Evolutionary conservation across 2,888 invertebrate genomes (phyloP).

Genomic region (Ennomos erosarius): DNA sequence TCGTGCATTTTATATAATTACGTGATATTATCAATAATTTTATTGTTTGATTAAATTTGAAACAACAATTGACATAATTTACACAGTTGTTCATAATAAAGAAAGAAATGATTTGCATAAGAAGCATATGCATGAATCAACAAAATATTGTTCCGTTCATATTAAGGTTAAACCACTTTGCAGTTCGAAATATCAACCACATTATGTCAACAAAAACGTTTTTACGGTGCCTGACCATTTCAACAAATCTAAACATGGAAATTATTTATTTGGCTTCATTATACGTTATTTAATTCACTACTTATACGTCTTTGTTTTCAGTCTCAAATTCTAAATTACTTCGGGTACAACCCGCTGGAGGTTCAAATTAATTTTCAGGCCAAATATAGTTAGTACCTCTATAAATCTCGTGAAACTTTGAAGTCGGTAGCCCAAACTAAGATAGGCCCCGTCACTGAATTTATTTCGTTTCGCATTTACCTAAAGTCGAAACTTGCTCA

Average conservation of each 20-base stretch:
- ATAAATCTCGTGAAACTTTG: slow-evolving; percentile 54
- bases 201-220: slow-evolving; percentile 20
- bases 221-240: slow-evolving; percentile 19
- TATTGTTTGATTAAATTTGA: too few species aligned
- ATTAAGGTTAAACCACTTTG: slow-evolving; percentile 21
- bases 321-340: slow-evolving; percentile 4
- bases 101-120: too few species aligned
- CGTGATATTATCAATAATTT: too few species aligned
- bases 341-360: slow-evolving; percentile 33
- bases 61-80: too few species aligned
- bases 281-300: slow-evolving; percentile 1
- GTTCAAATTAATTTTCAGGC: slow-evolving; percentile 51
- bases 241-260: slow-evolving; percentile 5
- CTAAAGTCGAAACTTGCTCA: slow-evolving; percentile 40
- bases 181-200: slow-evolving; percentile 19
- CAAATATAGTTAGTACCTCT: slow-evolving; percentile 53
- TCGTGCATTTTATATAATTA: too few species aligned
- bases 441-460: slow-evolving; percentile 44
- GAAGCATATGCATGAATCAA: slow-evolving; percentile 2
- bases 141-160: not conserved
- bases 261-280: slow-evolving; percentile 9
- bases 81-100: too few species aligned
- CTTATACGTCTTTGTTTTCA: not conserved
- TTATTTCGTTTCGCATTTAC: slow-evolving; percentile 43
- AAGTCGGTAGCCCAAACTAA: slow-evolving; percentile 44